Evolutionary conservation across 2,888 invertebrate genomes (phyloP).

Genomic region (Ennomos fuscantarius): DNA sequence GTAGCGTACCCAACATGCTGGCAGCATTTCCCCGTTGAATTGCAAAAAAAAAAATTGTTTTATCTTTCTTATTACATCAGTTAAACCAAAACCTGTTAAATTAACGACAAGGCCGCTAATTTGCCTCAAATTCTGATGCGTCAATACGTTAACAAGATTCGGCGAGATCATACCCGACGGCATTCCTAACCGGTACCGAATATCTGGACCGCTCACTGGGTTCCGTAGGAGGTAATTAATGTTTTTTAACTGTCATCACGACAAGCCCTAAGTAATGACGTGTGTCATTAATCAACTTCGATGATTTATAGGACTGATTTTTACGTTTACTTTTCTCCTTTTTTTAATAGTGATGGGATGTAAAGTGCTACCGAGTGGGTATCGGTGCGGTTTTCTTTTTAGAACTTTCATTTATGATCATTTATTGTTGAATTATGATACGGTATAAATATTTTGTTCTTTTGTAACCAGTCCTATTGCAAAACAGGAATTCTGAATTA

Average conservation of each 20-base stretch:
- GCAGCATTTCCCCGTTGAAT: too few relatives aligned
- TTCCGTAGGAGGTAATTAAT: conserved; percentile 58
- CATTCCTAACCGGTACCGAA: conserved; percentile 37
- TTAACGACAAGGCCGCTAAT: conserved; percentile 20
- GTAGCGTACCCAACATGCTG: too few relatives aligned
- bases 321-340: conserved; percentile 31
- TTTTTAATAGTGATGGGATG: conserved; percentile 1
- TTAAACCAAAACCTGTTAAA: conserved; percentile 15
- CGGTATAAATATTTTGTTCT: too few relatives aligned
- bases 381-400: too few relatives aligned
- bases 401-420: too few relatives aligned
- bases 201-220: conserved; percentile 47
- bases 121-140: conserved; percentile 21
- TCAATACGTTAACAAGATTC: conserved; percentile 38
- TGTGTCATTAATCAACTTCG: conserved; percentile 50
- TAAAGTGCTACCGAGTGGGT: too few relatives aligned
- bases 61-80: too few relatives aligned
- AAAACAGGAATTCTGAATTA: too few relatives aligned
- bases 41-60: too few relatives aligned
- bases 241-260: conserved; percentile 58
- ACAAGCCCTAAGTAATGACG: conserved; percentile 53
- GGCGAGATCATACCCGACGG: conserved; percentile 35
- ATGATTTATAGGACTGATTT: conserved; percentile 45
- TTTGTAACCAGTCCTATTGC: too few relatives aligned
- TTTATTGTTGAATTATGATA: too few relatives aligned